Evolutionary conservation across 2,888 invertebrate genomes (phyloP).

Genomic region (Saturnia japonica): DNA sequence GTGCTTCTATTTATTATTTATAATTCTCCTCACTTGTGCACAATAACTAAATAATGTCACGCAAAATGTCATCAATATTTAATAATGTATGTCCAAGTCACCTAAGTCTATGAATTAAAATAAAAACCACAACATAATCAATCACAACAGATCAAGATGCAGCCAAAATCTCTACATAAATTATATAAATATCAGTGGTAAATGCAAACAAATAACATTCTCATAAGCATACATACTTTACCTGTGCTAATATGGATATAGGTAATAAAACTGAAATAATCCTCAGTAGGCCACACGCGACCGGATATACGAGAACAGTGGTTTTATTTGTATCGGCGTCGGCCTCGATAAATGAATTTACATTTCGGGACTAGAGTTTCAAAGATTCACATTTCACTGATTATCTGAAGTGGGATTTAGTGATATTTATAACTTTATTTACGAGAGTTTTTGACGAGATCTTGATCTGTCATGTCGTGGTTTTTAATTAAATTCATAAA

Average conservation of each 20-base stretch:
- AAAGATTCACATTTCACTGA: constrained; percentile 20
- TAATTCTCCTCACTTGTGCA: too few relatives aligned
- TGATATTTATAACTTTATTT: constrained; percentile 12
- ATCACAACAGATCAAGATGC: too few relatives aligned
- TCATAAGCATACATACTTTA: neutral
- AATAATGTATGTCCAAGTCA: too few relatives aligned
- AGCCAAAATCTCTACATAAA: too few relatives aligned
- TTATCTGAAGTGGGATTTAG: constrained; percentile 7
- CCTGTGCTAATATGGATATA: neutral
- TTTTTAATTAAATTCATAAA: too few relatives aligned
- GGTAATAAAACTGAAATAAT: constrained; percentile 6
- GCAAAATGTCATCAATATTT: too few relatives aligned
- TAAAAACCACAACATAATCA: too few relatives aligned
- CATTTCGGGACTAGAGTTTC: constrained; percentile 14
- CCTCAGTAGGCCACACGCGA: constrained; percentile 22
- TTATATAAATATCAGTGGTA: too few relatives aligned
- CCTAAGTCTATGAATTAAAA: too few relatives aligned
- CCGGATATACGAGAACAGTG: constrained; percentile 17
- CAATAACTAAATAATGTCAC: too few relatives aligned
- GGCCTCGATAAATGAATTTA: constrained; percentile 20
- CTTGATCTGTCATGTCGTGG: too few relatives aligned
- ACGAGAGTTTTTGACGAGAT: neutral
- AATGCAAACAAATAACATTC: neutral
- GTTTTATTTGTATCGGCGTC: constrained; percentile 18
- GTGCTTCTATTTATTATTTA: too few relatives aligned